Conservation (phyloP, 2,797 vertebrate genomes). For the Lacerta viridis region DNA sequence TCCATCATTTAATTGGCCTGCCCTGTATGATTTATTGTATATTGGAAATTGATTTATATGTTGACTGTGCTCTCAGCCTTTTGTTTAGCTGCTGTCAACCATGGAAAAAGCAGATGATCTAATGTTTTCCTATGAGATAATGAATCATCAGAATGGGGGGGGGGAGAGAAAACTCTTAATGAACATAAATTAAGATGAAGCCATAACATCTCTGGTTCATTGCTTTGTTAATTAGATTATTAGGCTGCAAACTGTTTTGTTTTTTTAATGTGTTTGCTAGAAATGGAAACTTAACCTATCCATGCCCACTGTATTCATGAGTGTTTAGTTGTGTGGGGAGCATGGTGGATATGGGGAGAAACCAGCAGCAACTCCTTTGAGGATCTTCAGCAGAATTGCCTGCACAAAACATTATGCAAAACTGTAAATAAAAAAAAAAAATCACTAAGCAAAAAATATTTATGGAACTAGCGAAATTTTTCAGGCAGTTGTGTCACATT, state of each 20-base stretch:
- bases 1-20: conserved; percentile 20
- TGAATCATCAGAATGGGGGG: not conserved
- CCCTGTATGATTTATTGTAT: conserved; percentile 42
- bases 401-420: not conserved
- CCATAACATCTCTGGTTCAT: conserved; percentile 22
- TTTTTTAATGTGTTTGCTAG: not conserved
- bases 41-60: conserved; percentile 14
- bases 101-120: conserved; percentile 31
- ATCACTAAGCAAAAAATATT: no score
- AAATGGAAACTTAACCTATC: not conserved
- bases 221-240: conserved; percentile 47
- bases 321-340: not conserved
- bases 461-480: not conserved
- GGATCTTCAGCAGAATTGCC: not conserved
- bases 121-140: conserved; percentile 43
- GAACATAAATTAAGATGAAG: conserved; percentile 50
- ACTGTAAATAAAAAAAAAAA: not conserved
- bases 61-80: conserved; percentile 19
- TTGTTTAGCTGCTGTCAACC: conserved; percentile 38
- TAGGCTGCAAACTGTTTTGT: not conserved
- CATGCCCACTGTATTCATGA: not conserved
- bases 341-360: no score
- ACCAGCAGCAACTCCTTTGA: no score
- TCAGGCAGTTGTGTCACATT: not conserved
- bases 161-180: not conserved